These are phyloP conservation scores for Ypsolopha sequella DNA, from an alignment of 2,888 invertebrate species.

Conservation along the genomic window DNA sequence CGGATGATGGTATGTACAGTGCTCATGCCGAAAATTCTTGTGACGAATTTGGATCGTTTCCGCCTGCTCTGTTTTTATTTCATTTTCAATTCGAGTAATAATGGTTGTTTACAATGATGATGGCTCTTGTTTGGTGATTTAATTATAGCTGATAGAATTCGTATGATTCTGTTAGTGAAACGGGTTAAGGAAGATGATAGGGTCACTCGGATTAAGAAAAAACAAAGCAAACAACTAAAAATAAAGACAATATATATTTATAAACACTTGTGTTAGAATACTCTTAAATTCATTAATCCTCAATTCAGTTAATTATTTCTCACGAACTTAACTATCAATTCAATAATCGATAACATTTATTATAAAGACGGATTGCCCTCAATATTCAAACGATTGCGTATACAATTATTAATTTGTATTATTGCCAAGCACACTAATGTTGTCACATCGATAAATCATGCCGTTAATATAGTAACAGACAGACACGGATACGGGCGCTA, in stretches of 20 bases:
- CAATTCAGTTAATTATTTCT: too few species aligned
- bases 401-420: constrained; percentile 3
- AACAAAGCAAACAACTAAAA: constrained; percentile 56
- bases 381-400: constrained; percentile 27
- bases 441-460: background rate
- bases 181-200: constrained; percentile 18
- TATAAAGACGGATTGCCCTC: constrained; percentile 50
- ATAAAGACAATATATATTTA: constrained; percentile 71
- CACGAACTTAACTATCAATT: constrained; percentile 66
- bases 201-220: constrained; percentile 57
- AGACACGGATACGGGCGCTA: background rate
- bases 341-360: constrained; percentile 59
- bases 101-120: background rate
- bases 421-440: constrained; percentile 1
- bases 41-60: constrained; percentile 9
- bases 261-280: constrained; percentile 72
- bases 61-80: background rate
- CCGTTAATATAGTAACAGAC: background rate
- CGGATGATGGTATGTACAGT: constrained; percentile 26
- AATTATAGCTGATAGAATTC: constrained; percentile 65
- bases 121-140: constrained; percentile 12
- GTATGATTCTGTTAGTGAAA: constrained; percentile 26
- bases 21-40: background rate
- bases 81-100: too few species aligned
- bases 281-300: constrained; percentile 69